Conservation (phyloP, 2,797 vertebrate species). For the Chaetophractus vellerosus region DNA sequence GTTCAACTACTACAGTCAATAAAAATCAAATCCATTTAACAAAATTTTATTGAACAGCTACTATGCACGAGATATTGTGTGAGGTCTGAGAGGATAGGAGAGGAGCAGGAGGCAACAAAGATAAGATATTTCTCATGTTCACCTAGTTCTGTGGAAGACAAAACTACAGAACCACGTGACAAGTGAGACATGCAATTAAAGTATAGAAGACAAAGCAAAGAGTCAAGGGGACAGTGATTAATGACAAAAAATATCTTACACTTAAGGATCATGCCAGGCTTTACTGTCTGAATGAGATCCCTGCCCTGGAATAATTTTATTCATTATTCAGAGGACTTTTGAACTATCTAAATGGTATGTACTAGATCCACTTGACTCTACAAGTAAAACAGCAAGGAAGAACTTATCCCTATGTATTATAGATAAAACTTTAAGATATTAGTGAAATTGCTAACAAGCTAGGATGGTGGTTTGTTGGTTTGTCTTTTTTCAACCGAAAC, state of each 20-base stretch:
- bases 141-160: neutral
- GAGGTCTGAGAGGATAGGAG: neutral
- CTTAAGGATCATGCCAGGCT: neutral
- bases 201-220: neutral
- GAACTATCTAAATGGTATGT: neutral
- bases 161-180: neutral
- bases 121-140: neutral
- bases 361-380: slow-evolving; percentile 1
- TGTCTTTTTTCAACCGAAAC: neutral
- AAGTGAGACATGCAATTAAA: neutral
- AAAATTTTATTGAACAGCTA: neutral
- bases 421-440: slow-evolving; percentile 17
- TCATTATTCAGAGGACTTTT: neutral
- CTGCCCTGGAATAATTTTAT: neutral
- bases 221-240: neutral
- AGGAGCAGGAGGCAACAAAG: neutral
- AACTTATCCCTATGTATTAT: neutral
- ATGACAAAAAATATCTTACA: neutral
- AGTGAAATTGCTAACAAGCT: slow-evolving; percentile 53
- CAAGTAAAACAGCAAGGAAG: slow-evolving; percentile 5
- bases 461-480: neutral
- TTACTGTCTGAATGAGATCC: neutral
- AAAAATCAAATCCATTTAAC: neutral
- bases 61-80: neutral
- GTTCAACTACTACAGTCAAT: neutral